Evolutionary conservation across 2,888 invertebrate species (phyloP).

Genomic region (Ectropis crepuscularia): DNA sequence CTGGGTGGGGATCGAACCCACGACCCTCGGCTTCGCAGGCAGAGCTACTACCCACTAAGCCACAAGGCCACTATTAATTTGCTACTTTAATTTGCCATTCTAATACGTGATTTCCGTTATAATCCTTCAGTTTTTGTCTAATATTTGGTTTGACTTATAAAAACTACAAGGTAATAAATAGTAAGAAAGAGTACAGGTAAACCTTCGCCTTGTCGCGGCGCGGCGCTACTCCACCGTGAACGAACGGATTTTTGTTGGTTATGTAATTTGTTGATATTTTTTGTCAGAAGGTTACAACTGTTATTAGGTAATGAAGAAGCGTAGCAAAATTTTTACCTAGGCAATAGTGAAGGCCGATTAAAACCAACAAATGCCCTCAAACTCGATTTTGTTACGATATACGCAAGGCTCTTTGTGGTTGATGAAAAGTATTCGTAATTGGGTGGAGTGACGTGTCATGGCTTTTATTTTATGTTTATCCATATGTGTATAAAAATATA

Average conservation of each 20-base stretch:
- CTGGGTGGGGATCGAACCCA: no score
- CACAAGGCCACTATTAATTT: no score
- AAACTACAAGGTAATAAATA: not conserved
- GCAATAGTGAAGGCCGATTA: no score
- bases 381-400: no score
- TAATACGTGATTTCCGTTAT: no score
- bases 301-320: not conserved
- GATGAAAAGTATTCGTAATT: not conserved
- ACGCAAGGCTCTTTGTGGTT: not conserved
- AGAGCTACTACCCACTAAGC: no score
- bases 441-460: no score
- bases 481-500: no score
- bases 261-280: constrained; percentile 2
- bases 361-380: no score
- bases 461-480: no score
- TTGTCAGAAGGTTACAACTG: not conserved
- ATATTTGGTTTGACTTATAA: not conserved
- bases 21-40: no score
- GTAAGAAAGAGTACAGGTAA: constrained; percentile 5
- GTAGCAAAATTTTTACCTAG: not conserved
- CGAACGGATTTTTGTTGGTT: constrained; percentile 1
- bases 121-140: not conserved
- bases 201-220: constrained; percentile 16
- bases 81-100: no score
- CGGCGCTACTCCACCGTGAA: not conserved